Conservation (phyloP, 2,113 vertebrate genomes). For the Cochlearius cochlearius region DNA sequence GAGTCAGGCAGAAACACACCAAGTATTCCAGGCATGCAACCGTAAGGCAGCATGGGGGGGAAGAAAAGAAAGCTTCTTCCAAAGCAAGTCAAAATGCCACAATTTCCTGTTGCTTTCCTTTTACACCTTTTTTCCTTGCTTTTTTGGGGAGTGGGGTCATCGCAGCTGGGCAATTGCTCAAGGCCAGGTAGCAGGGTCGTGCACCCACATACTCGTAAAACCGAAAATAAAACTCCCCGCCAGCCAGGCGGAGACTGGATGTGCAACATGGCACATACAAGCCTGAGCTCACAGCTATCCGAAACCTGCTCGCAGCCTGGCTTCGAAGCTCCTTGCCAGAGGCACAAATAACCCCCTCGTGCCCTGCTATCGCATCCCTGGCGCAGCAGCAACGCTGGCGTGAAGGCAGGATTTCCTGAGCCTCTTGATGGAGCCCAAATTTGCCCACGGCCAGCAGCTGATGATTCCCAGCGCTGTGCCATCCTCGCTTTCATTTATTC, state of each 20-base stretch:
- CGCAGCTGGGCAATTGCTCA: neutral
- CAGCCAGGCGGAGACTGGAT: neutral
- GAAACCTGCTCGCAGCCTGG: neutral
- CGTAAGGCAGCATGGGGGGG: neutral
- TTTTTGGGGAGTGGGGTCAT: accelerated
- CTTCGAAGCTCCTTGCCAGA: neutral
- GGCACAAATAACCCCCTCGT: neutral
- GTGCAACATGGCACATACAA: neutral
- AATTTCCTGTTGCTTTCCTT: neutral
- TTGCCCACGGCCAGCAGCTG: neutral
- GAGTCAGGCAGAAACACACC: neutral
- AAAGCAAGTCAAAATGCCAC: neutral
- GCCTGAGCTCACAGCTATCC: neutral
- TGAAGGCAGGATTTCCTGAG: neutral
- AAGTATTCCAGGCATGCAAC: neutral
- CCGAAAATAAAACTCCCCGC: neutral
- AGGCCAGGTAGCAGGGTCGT: neutral
- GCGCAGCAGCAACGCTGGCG: neutral
- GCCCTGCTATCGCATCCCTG: neutral
- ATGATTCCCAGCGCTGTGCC: neutral
- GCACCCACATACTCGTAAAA: neutral
- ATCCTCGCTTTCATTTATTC: neutral
- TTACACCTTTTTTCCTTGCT: neutral
- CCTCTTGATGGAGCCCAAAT: neutral
- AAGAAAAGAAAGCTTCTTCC: neutral